Evolutionary conservation across 1,140 invertebrate species (phyloP).

Genomic region (Bombus superbus): DNA sequence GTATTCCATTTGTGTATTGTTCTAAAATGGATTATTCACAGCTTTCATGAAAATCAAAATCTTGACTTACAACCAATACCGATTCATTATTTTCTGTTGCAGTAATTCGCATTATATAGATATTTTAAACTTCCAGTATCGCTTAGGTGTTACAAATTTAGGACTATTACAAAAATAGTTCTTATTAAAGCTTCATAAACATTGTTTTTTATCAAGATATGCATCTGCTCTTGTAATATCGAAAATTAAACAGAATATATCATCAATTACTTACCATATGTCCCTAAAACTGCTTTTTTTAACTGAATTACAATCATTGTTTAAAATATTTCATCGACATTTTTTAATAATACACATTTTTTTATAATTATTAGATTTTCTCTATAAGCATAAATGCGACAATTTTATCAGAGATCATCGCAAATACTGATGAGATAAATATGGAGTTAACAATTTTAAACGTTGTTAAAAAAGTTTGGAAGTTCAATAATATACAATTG

Average conservation of each 20-base stretch:
- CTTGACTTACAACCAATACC: neutral
- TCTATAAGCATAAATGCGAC: constrained; percentile 8
- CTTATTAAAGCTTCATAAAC: neutral
- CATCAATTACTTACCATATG: constrained; percentile 53
- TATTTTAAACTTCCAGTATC: neutral
- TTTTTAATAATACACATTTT: constrained; percentile 14
- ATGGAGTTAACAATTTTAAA: neutral
- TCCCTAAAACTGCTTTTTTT: constrained; percentile 21
- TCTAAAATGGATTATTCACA: constrained; percentile 6
- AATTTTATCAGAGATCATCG: constrained; percentile 29
- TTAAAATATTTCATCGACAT: constrained; percentile 30
- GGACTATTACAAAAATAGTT: neutral
- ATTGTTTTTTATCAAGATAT: neutral
- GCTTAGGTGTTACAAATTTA: neutral
- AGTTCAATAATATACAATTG: constrained; percentile 20
- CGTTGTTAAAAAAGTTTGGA: constrained; percentile 7
- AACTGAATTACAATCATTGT: constrained; percentile 38
- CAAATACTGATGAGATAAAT: neutral
- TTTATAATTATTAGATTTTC: constrained; percentile 13
- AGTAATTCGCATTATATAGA: neutral
- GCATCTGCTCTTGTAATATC: neutral
- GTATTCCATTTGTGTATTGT: neutral
- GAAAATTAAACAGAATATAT: neutral
- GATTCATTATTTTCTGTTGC: neutral
- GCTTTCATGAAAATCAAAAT: neutral